These are phyloP conservation scores for Paradisaea rubra DNA, from an alignment of 2,113 vertebrate genomes.

Conservation along the genomic window DNA sequence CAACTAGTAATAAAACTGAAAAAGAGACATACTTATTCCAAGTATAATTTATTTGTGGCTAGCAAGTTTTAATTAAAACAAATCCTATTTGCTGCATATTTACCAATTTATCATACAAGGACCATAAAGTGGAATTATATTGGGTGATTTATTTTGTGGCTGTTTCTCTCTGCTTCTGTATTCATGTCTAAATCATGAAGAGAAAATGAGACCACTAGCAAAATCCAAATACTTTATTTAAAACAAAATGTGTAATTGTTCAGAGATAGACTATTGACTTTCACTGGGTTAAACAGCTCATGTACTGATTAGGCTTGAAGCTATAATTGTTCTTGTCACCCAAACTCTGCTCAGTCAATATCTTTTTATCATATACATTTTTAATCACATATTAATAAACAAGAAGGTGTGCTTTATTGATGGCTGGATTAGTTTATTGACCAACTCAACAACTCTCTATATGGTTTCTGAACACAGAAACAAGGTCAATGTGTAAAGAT, in stretches of 20 bases:
- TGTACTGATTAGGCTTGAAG: constrained; percentile 65
- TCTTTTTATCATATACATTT: constrained; percentile 84
- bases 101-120: constrained; percentile 1
- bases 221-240: constrained; percentile 49
- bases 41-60: constrained; percentile 13
- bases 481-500: constrained; percentile 76
- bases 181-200: neutral
- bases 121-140: neutral
- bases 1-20: neutral
- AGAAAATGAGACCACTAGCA: constrained; percentile 46
- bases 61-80: constrained; percentile 12
- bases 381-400: constrained; percentile 86
- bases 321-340: constrained; percentile 79
- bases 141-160: constrained; percentile 4
- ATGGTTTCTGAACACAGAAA: constrained; percentile 71
- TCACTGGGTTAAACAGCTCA: constrained; percentile 43
- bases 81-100: neutral
- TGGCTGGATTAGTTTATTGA: constrained; percentile 82
- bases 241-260: constrained; percentile 57
- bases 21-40: neutral
- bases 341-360: constrained; percentile 73
- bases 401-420: constrained; percentile 80
- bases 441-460: constrained; percentile 57
- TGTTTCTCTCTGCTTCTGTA: neutral
- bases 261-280: constrained; percentile 73